Percentiles rank a stretch among this genome's conserved stretches.
Evolutionary conservation across 2,797 vertebrate genomes (phyloP).

Genomic region (Alfaro cultratus): DNA sequence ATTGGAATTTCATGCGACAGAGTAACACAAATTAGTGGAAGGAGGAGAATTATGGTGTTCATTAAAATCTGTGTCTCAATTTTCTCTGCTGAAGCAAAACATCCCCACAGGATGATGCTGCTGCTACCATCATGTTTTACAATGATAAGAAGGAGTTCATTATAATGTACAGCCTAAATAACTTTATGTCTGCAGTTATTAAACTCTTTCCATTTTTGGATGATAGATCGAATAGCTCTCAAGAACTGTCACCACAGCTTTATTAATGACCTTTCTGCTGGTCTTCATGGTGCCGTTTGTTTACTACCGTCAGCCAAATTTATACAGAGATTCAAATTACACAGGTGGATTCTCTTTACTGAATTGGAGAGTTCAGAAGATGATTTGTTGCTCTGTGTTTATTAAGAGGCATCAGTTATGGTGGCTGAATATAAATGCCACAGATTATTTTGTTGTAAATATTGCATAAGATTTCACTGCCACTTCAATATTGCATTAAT

Average conservation of each 20-base stretch:
- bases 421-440: background rate
- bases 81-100: background rate
- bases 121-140: background rate
- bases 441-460: background rate
- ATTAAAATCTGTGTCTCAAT: background rate
- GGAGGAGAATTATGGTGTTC: background rate
- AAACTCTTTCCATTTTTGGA: background rate
- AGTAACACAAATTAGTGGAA: background rate
- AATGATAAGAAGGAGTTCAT: background rate
- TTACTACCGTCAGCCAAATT: background rate
- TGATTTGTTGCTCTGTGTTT: background rate
- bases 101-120: background rate
- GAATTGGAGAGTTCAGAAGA: background rate
- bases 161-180: background rate
- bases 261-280: background rate
- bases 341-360: background rate
- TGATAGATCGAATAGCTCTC: background rate
- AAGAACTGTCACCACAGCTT: background rate
- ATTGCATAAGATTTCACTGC: background rate
- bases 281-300: no score
- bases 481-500: background rate
- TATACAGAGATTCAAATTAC: background rate
- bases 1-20: background rate
- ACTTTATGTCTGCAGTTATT: background rate
- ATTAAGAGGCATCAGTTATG: background rate